Evolutionary conservation across 1,140 invertebrate species (phyloP).

Genomic region (Apolygus lucorum): DNA sequence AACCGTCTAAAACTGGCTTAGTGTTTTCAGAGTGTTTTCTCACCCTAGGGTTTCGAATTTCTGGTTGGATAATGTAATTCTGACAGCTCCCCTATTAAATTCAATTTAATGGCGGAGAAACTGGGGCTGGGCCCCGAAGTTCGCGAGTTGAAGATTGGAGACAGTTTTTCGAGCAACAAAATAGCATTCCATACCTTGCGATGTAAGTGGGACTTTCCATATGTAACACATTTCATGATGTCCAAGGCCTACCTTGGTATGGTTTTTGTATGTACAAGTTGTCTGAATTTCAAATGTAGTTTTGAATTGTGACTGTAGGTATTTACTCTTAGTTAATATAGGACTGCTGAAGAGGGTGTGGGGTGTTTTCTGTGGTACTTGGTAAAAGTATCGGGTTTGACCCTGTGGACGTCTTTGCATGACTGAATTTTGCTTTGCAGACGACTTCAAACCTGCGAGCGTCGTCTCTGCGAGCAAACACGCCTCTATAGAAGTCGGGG

Average conservation of each 20-base stretch:
- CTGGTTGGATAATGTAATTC: conserved; percentile 24
- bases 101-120: conserved; percentile 54
- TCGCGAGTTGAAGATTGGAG: conserved; percentile 71
- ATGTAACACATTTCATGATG: conserved; percentile 24
- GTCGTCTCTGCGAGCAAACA: conserved; percentile 78
- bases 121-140: conserved; percentile 64
- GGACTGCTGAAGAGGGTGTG: too few relatives aligned
- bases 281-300: too few relatives aligned
- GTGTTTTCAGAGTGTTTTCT: neutral
- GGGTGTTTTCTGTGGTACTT: too few relatives aligned
- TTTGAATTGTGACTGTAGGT: too few relatives aligned
- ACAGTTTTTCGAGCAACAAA: conserved; percentile 65
- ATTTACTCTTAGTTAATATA: too few relatives aligned
- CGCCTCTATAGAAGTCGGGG: conserved; percentile 77
- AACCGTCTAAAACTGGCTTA: neutral
- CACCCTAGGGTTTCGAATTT: neutral
- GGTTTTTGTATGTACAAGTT: too few relatives aligned
- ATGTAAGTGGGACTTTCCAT: conserved; percentile 55
- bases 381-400: too few relatives aligned
- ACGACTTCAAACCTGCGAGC: conserved; percentile 96
- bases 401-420: too few relatives aligned
- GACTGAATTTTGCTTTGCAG: too few relatives aligned
- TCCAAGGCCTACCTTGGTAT: neutral
- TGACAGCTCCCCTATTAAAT: conserved; percentile 28
- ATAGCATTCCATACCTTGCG: conserved; percentile 75